Percentiles rank a stretch among this genome's conserved stretches.
These are phyloP conservation scores for Pocillopora damicornis DNA, from an alignment of 64 coral and sea anemone species.

Conservation along the genomic window DNA sequence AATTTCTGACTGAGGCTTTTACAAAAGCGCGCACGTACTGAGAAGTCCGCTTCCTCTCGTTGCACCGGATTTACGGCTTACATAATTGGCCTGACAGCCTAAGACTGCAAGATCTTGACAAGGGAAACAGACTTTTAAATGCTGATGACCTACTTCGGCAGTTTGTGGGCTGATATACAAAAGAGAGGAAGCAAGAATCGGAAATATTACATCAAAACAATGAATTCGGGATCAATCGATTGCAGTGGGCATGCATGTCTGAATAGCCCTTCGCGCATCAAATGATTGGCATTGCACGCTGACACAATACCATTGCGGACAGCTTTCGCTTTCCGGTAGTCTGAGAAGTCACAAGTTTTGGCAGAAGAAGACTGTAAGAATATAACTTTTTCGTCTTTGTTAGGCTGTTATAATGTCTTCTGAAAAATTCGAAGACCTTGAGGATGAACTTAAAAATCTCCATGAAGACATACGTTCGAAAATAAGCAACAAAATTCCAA, in stretches of 20 bases:
- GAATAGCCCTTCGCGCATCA: background rate
- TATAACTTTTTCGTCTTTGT: background rate
- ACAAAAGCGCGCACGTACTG: background rate
- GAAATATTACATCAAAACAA: constrained; percentile 53
- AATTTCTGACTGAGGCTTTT: background rate
- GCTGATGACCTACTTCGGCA: constrained; percentile 34
- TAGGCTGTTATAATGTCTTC: constrained; percentile 64
- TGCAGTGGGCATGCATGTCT: constrained; percentile 19
- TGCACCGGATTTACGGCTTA: constrained; percentile 12
- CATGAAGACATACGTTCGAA: constrained; percentile 71
- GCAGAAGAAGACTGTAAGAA: background rate
- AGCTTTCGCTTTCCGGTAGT: background rate
- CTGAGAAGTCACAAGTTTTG: background rate
- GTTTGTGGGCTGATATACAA: constrained; percentile 27
- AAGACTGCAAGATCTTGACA: constrained; percentile 1
- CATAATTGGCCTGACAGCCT: constrained; percentile 33
- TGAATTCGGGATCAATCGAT: constrained; percentile 29
- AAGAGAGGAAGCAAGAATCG: constrained; percentile 28
- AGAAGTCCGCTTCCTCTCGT: constrained; percentile 7
- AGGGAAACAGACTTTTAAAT: background rate
- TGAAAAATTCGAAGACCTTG: constrained; percentile 93
- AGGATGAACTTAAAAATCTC: constrained; percentile 77
- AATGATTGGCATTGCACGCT: background rate
- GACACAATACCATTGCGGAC: background rate
- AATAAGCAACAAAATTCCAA: constrained; percentile 72